Conservation (phyloP, 2,113 vertebrate genomes). For the Melospiza georgiana region DNA sequence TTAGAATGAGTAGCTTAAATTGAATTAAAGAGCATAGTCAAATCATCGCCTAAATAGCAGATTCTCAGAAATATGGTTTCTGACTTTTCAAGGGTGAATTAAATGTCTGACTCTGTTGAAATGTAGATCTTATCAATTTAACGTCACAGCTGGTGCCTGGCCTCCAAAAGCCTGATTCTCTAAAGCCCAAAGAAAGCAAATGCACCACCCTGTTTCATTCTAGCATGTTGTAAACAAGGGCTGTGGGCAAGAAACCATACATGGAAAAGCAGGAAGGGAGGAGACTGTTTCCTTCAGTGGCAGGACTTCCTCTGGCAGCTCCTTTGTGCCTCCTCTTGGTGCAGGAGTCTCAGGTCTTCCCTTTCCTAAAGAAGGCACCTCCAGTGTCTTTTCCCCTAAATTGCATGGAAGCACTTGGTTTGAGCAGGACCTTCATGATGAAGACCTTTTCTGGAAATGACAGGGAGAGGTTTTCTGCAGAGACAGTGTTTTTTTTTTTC, state of each 20-base stretch:
- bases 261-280: neutral
- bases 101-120: conserved; percentile 40
- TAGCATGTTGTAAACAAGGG: neutral
- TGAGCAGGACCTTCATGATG: conserved; percentile 63
- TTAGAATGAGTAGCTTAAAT: conserved; percentile 24
- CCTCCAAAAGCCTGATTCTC: conserved; percentile 11
- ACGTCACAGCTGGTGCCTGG: neutral
- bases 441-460: conserved; percentile 21
- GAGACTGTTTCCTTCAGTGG: neutral
- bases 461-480: neutral
- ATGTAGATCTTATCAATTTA: conserved; percentile 53
- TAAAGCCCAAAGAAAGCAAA: conserved; percentile 11
- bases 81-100: conserved; percentile 48
- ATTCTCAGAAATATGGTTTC: conserved; percentile 27
- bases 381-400: neutral
- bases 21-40: conserved; percentile 39
- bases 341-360: neutral
- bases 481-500: neutral
- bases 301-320: neutral
- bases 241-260: neutral
- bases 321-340: neutral
- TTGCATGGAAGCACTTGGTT: conserved; percentile 24
- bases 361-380: conserved; percentile 50
- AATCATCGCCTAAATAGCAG: conserved; percentile 31
- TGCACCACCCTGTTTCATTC: neutral